Evolutionary conservation across 2,797 vertebrate species (phyloP).

Genomic region (Cyclura pinguis): DNA sequence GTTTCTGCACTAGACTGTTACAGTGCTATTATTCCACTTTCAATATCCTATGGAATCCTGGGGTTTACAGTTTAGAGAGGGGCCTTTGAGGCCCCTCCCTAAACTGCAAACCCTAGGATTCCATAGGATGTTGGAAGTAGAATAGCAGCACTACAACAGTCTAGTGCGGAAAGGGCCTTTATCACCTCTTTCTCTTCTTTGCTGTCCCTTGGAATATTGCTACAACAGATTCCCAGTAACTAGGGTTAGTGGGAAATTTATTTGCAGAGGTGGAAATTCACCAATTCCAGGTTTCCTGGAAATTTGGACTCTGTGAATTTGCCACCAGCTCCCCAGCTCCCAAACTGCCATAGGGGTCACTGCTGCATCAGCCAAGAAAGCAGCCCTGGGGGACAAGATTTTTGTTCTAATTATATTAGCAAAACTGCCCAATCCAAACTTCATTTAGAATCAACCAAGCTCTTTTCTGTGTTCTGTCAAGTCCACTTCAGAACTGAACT

Average conservation of each 20-base stretch:
- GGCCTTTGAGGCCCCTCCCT: too few species aligned
- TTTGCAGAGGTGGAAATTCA: not conserved
- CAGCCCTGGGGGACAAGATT: not conserved
- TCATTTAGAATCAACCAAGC: not conserved
- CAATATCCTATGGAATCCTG: too few species aligned
- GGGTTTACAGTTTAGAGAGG: too few species aligned
- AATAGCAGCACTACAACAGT: too few species aligned
- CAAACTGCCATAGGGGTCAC: not conserved
- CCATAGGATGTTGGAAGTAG: too few species aligned
- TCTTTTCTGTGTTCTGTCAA: not conserved
- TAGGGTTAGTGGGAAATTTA: not conserved
- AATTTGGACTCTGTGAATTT: not conserved
- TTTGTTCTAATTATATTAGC: not conserved
- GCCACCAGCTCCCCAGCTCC: not conserved
- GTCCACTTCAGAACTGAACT: not conserved
- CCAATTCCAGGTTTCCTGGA: not conserved
- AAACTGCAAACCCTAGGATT: too few species aligned
- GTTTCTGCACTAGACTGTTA: too few species aligned
- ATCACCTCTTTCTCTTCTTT: not conserved
- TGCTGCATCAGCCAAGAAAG: too few species aligned
- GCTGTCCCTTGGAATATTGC: not conserved
- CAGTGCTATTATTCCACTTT: too few species aligned
- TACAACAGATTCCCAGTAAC: not conserved
- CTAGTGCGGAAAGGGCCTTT: too few species aligned
- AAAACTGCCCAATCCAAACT: not conserved